Evolutionary conservation across 2,113 vertebrate species (phyloP), one percentile per base, ranked within the genome.

Genomic region (Astur gentilis): DNA sequence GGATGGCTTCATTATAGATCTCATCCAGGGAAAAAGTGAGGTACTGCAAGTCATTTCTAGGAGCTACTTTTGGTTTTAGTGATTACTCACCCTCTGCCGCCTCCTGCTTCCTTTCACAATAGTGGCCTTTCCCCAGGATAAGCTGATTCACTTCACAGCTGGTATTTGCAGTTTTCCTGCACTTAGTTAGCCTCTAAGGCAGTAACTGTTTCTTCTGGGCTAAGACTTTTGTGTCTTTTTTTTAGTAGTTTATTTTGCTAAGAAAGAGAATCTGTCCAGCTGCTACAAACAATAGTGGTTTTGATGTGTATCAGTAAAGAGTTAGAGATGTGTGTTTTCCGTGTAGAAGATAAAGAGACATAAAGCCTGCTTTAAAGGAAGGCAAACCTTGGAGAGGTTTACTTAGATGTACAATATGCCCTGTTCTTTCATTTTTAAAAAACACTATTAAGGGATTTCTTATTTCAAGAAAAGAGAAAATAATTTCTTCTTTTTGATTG

Each of bases 321-420:
- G 50, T 82, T 85, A 93, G 90, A 95, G 83, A 69, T 87, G 38
- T 65, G 25, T 34, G 79, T 84, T 93, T 93, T 73, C 75, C 42
- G 9, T 45, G 65, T 72, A 75, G 31, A 92, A 84, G 94, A 67
- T 69, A 78, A 80, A 90, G 84, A 94, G 70, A 73, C 60, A 71
- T 89, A 95, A 93, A 91, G 17, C 71, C 50, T 93, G 17, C 76
- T 64, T 90, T 79, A 81, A 95, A 96, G 72, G 57, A 66, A 76
- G 60, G 50, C 65, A 93, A 72, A 93, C 76, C 83, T 93, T 78
- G 55, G 92, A 96, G 97, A 92, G 87, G 85, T 88, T 96, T 92
- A 55, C 70, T 83, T 62, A 92, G 64, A 70, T 95, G 91, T 96
- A 89, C 75, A 49, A 31, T 92, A 36, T 90, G 20, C 69, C 60